A percentile compares a stretch with the other conserved stretches of the same genome.
phyloP scores from a whole-genome alignment of 2,888 invertebrate species.

The Xestia ashworthii region DNA sequence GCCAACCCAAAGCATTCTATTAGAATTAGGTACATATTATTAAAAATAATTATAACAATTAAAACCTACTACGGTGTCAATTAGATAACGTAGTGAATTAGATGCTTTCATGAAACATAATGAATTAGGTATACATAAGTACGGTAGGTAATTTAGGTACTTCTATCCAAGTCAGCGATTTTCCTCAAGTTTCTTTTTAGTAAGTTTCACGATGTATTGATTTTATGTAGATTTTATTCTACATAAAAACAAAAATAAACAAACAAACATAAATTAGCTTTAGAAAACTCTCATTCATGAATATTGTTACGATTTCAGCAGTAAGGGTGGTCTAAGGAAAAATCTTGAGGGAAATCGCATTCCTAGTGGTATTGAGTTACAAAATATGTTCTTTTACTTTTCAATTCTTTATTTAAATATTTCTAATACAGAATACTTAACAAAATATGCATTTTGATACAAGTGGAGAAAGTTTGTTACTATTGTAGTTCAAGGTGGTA shows the following conservation, averaged over 20 bases:
- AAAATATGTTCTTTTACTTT: not conserved
- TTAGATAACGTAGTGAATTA: constrained; percentile 25
- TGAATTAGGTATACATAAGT: not conserved
- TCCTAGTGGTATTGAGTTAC: not conserved
- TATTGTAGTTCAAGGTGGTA: too few species aligned
- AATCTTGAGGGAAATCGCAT: constrained; percentile 31
- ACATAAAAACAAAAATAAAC: too few species aligned
- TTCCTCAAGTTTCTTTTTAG: constrained; percentile 25
- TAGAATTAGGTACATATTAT: constrained; percentile 36
- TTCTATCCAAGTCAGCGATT: constrained; percentile 4
- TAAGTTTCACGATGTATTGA: not conserved
- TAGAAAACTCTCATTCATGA: not conserved
- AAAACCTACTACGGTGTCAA: constrained; percentile 19
- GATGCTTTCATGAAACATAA: constrained; percentile 30
- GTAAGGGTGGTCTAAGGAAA: too few species aligned
- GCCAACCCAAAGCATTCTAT: constrained; percentile 56
- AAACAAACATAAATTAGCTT: too few species aligned
- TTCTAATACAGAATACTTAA: not conserved
- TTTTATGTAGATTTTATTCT: too few species aligned
- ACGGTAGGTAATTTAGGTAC: too few species aligned
- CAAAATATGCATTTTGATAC: not conserved
- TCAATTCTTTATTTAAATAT: not conserved
- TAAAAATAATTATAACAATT: constrained; percentile 13
- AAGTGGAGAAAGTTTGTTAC: too few species aligned
- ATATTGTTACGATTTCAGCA: not conserved